Base-by-base conservation (phyloP, 1,140 invertebrate genomes). In the Diabrotica virgifera region DNA sequence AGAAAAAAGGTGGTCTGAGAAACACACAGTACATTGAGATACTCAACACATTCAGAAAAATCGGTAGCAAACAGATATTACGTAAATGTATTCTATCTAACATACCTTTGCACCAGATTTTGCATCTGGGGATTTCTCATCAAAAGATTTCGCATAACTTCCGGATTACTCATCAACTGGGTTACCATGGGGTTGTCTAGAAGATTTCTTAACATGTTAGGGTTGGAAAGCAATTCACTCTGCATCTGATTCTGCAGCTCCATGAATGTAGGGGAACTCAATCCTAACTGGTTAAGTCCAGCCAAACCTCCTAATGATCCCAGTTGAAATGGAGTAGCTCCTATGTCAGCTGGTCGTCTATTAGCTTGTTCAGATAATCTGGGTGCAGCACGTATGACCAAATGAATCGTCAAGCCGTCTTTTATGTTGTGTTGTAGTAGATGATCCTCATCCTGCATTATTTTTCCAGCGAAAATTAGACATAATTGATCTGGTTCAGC, bases 381-480 rank as follows among this genome's bases (percentile, higher is more conserved):
- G 70, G 62, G 81, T 52, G 66, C 80, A 37, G 86, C 84, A 79
- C 97, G 94, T 62, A 99, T 94, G 46, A 99, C 97, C 71, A 99
- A 84, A 82, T 99, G 97, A 58, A 99, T 93, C 61, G 95, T 96
- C 69, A 98, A 84, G 36, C 96, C 97, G 87, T 99, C 95, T 79
- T 96, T 97, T 71, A 94, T 89, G 79, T 96, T 93, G 81, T 98
- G 94, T 75, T 90, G 90, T 65, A 85, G 83, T 36, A 99, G 79
- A 59, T 89, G 92, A 76, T 99, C 97, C 70, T 86, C 86, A 83
- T 99, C 97, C 80, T 99, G 99, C 86, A 99, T 89, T 64, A 99
- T 99, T 86, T 99, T 99, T 36, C 98, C 98, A 79, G 96, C 96
- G 85, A 99, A 99, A 74, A 99, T 99, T 10, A 99, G 82, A 80